Percentiles rank a stretch among this genome's conserved stretches.
These are phyloP conservation scores for Acronicta psi DNA, from an alignment of 2,888 invertebrate species.

Conservation along the genomic window DNA sequence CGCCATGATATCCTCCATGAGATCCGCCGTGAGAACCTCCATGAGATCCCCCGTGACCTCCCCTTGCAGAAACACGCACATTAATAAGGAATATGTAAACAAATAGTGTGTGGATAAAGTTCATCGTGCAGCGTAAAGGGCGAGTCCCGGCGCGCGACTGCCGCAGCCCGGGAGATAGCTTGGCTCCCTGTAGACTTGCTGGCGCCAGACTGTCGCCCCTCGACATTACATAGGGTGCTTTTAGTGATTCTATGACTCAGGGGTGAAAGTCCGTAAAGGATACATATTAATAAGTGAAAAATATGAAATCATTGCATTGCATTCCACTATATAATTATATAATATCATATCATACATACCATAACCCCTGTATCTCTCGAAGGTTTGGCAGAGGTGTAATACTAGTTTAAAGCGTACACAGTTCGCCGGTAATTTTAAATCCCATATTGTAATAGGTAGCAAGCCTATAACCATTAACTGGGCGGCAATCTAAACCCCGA, in stretches of 20 bases:
- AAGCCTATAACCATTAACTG: too few species aligned
- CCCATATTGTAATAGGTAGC: too few species aligned
- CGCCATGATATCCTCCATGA: constrained; percentile 16
- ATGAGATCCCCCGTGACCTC: constrained; percentile 24
- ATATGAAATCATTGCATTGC: too few species aligned
- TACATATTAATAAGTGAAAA: constrained; percentile 13
- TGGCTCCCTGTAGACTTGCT: constrained; percentile 73
- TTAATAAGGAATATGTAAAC: constrained; percentile 64
- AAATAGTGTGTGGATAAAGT: constrained; percentile 58
- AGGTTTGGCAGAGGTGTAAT: too few species aligned
- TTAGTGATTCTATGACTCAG: not conserved
- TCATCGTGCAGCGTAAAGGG: constrained; percentile 77
- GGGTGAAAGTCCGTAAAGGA: constrained; percentile 38
- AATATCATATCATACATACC: too few species aligned
- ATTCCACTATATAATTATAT: too few species aligned
- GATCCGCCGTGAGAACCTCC: constrained; percentile 16
- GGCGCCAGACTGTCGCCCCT: constrained; percentile 78
- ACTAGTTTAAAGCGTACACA: too few species aligned
- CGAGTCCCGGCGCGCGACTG: constrained; percentile 80
- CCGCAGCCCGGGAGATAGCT: constrained; percentile 67
- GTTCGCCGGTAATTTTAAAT: too few species aligned
- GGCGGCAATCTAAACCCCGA: too few species aligned
- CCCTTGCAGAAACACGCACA: constrained; percentile 72
- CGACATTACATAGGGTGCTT: constrained; percentile 3
- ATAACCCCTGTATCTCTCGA: too few species aligned